Base-by-base conservation (phyloP, 2,113 vertebrate species). In the Columba janthina region DNA sequence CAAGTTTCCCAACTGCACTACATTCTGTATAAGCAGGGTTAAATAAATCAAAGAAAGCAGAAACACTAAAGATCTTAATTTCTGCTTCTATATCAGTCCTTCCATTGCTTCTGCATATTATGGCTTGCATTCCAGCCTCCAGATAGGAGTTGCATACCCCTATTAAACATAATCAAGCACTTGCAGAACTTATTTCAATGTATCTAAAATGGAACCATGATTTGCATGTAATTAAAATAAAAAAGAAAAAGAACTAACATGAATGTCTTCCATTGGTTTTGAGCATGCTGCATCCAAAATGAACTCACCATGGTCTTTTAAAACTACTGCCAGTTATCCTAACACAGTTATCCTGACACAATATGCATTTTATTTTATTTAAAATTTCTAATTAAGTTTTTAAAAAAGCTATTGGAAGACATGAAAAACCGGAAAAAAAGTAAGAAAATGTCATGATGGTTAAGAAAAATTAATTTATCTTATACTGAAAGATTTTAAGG, bases 101-200 rank as follows among this genome's bases (percentile, higher is more conserved):
- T 67, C 53, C 34, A 90, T 75, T 88, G 57, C 72, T 91, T 88
- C 75, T 75, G 83, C 22, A 10, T 61, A 90, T 90, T 88, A 69
- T 46, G 44, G 79, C 2, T 86, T 94, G 65, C 28, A 86, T 92
- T 94, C 64, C 79, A 95, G 79, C 72, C 79, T 95, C 83, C 11
- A 18, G 92, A 90, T 92, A 72, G 90, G 93, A 65, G 61, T 86
- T 95, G 60, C 69, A 84, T 72, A 50, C 38, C 57, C 61, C 85
- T 90, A 56, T 94, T 93, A 90, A 80, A 87, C 65, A 78, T 89
- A 96, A 93, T 96, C 92, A 95, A 95, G 69, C 69, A 84, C 69
- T 88, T 88, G 72, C 50, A 71, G 85, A 89, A 87, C 72, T 93
- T 93, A 93, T 86, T 97, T 95, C 85, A 82, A 88, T 67, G 64